These are phyloP conservation scores for Eudasyphora cyanicolor DNA, from an alignment of 2,888 invertebrate genomes.

Conservation along the genomic window DNA sequence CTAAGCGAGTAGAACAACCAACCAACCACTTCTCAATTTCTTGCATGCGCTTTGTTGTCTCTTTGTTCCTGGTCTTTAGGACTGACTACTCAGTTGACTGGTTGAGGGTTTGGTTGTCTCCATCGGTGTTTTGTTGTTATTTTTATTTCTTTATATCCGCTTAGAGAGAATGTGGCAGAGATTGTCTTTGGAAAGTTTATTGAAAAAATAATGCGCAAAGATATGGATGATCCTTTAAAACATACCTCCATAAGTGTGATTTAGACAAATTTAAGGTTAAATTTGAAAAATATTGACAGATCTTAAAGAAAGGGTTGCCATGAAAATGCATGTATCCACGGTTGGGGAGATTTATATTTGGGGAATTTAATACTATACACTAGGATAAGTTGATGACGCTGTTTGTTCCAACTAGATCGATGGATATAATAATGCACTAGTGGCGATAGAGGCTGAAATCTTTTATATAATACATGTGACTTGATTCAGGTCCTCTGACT, in stretches of 20 bases:
- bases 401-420: too few relatives aligned
- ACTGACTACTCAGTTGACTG: not conserved
- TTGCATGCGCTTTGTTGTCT: conserved; percentile 10
- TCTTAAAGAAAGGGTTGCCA: conserved; percentile 58
- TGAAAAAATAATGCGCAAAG: conserved; percentile 76
- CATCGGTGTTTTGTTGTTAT: not conserved
- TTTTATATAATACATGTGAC: too few relatives aligned
- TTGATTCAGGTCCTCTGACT: too few relatives aligned
- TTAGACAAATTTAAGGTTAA: conserved; percentile 65
- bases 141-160: conserved; percentile 43
- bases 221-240: conserved; percentile 44
- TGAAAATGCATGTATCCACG: not conserved
- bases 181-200: conserved; percentile 72
- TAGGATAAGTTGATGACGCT: too few relatives aligned
- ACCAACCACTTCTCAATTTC: conserved; percentile 27
- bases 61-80: not conserved
- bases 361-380: too few relatives aligned
- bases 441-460: too few relatives aligned
- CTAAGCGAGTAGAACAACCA: conserved; percentile 30
- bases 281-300: conserved; percentile 60
- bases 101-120: conserved; percentile 3
- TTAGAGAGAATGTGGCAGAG: not conserved
- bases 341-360: too few relatives aligned
- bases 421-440: too few relatives aligned
- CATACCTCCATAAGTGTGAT: conserved; percentile 41